phyloP scores from a whole-genome alignment of 2,797 vertebrate genomes.

The Sebastes variabilis region DNA sequence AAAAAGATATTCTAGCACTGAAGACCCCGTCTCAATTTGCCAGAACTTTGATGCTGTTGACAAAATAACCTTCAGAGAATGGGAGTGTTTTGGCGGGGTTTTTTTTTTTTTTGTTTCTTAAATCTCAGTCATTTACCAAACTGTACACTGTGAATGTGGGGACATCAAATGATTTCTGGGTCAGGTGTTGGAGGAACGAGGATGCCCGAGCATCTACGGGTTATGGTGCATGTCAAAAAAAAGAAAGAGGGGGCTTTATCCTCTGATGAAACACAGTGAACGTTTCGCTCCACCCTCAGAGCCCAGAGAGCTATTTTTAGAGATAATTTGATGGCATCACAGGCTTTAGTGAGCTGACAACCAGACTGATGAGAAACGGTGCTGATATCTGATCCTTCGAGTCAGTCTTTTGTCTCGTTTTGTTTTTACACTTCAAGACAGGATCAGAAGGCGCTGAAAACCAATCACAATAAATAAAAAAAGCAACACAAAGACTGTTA shows the following conservation, averaged over 20 bases:
- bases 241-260: background rate
- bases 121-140: background rate
- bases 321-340: conserved; percentile 38
- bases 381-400: background rate
- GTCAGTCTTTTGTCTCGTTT: conserved; percentile 3
- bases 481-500: background rate
- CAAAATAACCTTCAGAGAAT: background rate
- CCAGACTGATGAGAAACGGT: conserved; percentile 8
- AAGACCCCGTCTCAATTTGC: background rate
- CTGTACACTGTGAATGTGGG: background rate
- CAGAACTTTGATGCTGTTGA: background rate
- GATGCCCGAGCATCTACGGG: background rate
- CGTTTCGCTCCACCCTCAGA: background rate
- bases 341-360: conserved; percentile 35
- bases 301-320: conserved; percentile 38
- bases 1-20: no score
- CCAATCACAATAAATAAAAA: background rate
- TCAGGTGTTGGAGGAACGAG: background rate
- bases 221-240: background rate
- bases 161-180: background rate
- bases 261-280: conserved; percentile 4
- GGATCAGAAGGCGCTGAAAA: background rate
- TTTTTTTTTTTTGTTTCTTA: no score
- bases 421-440: background rate
- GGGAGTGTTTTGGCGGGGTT: background rate